phyloP scores from a whole-genome alignment of 2,888 invertebrate species.

The Mantis religiosa region DNA sequence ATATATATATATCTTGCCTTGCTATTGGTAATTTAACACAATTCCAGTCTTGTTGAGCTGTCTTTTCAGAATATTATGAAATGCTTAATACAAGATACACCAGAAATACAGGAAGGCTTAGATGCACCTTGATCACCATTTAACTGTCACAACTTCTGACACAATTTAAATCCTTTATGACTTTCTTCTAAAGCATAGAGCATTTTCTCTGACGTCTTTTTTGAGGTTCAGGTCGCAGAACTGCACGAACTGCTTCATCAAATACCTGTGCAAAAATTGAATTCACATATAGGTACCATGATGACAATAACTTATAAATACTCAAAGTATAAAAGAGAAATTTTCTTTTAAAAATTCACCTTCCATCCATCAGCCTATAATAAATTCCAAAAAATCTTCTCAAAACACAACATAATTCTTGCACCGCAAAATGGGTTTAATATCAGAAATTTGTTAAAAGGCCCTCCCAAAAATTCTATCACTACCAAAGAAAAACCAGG shows the following conservation, averaged over 20 bases:
- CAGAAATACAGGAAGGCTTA: neutral
- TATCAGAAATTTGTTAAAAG: too few species aligned
- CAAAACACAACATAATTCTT: too few species aligned
- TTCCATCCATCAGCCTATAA: too few species aligned
- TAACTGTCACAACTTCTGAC: neutral
- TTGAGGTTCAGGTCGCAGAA: constrained; percentile 93
- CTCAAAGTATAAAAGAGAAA: too few species aligned
- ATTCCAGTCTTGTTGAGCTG: neutral
- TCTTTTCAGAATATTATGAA: neutral
- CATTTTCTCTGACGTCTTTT: constrained; percentile 93
- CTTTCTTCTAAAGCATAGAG: constrained; percentile 62
- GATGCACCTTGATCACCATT: neutral
- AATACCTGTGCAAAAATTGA: constrained; percentile 67
- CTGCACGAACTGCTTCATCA: constrained; percentile 97
- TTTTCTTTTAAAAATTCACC: too few species aligned
- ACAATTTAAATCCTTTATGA: neutral
- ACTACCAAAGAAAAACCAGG: too few species aligned
- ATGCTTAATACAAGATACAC: neutral
- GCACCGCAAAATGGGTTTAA: too few species aligned
- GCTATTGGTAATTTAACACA: neutral
- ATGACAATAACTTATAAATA: neutral
- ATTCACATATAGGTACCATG: neutral
- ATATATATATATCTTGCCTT: neutral
- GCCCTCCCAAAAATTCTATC: too few species aligned
- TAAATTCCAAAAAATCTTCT: too few species aligned